phyloP scores from a whole-genome alignment of 1,140 invertebrate species.

The Penaeus vannamei region DNA sequence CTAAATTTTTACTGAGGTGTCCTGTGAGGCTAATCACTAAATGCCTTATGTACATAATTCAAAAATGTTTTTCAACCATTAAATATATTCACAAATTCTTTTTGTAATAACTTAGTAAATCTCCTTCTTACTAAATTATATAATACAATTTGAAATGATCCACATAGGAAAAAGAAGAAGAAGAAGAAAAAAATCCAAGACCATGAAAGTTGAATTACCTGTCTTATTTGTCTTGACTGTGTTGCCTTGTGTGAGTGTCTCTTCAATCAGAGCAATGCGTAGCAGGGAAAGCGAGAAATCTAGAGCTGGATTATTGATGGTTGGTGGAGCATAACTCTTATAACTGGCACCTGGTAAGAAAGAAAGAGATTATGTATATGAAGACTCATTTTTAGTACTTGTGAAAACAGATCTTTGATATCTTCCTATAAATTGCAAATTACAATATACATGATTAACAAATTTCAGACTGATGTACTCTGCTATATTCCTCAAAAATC shows the following conservation, averaged over 20 bases:
- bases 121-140: background rate
- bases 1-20: no score
- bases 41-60: no score
- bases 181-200: background rate
- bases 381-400: background rate
- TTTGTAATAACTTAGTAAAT: background rate
- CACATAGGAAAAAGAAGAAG: background rate
- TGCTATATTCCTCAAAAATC: no score
- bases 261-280: slow-evolving; percentile 56
- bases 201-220: slow-evolving; percentile 33
- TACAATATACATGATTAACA: no score
- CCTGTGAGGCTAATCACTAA: no score
- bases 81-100: background rate
- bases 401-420: background rate
- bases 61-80: background rate
- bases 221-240: slow-evolving; percentile 50
- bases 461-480: no score
- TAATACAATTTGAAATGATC: background rate
- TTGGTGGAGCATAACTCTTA: slow-evolving; percentile 56
- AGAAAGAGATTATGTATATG: background rate
- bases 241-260: slow-evolving; percentile 46
- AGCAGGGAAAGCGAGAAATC: slow-evolving; percentile 58
- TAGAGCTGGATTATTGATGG: slow-evolving; percentile 47
- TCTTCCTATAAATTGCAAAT: background rate
- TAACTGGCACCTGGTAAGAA: slow-evolving; percentile 53